Percentiles rank a stretch among this genome's conserved stretches.
These are phyloP conservation scores for Ursus arctos DNA, from an alignment of 2,113 vertebrate species.

Conservation along the genomic window DNA sequence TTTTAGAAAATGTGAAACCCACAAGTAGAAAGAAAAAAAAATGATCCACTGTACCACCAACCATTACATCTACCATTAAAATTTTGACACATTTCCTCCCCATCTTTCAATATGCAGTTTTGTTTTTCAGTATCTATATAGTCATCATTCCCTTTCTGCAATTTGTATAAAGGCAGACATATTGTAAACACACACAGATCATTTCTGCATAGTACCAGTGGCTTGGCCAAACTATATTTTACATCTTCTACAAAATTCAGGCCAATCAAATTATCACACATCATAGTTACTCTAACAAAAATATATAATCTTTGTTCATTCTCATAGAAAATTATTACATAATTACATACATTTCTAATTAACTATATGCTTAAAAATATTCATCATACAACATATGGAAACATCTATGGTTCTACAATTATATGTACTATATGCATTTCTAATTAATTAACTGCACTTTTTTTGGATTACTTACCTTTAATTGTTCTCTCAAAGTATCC, in stretches of 20 bases:
- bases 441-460: constrained; percentile 22
- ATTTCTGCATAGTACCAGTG: neutral
- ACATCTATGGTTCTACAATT: neutral
- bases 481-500: constrained; percentile 40
- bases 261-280: neutral
- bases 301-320: constrained; percentile 33
- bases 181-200: neutral
- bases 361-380: neutral
- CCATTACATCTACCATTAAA: constrained; percentile 11
- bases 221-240: constrained; percentile 6
- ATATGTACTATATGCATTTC: constrained; percentile 14
- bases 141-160: constrained; percentile 6
- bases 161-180: neutral
- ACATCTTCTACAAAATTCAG: neutral
- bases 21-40: neutral
- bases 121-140: neutral
- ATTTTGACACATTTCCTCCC: neutral
- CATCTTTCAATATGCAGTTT: constrained; percentile 23
- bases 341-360: constrained; percentile 44
- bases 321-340: constrained; percentile 54
- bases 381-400: neutral
- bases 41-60: neutral
- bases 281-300: constrained; percentile 28
- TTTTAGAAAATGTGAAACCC: constrained; percentile 17
- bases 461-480: constrained; percentile 72